Evolutionary conservation across 2,888 invertebrate genomes (phyloP), one percentile per base, ranked within the genome.

Genomic region (Yponomeuta malinellus): DNA sequence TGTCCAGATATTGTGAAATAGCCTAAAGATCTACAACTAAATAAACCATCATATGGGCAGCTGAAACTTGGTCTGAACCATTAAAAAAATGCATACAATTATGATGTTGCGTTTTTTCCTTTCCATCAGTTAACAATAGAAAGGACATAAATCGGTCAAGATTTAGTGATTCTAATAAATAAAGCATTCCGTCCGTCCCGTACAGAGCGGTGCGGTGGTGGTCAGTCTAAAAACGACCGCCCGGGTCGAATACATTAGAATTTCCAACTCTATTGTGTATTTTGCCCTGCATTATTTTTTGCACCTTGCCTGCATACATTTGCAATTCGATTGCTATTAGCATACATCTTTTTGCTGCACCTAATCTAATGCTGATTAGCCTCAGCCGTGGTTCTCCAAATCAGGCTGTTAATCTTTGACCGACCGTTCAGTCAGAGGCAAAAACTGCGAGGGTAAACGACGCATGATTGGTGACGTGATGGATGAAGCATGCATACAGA

Each of bases 111-210:
- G 72, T 74, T 86, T 86, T 87, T 87, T 87, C 79, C 76, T 69
- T 71, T 69, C 74, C 73, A 75, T 80, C 83, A 83, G 52, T 81
- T 83, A 82, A 84, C 82, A 86, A 86, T 86, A 85, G 83, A 79
- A 76, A 74, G 75, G 78, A 80, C 79, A 84, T 86, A 89, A 89
- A 88, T 87, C 85, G 85, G 81, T 78, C 75, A 77, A 81, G 79
- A 87, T 88, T 88, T 89, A 86, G 85, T 81, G 86, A 84, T 86
- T 86, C 90, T 90, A 90, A 91, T 92, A 92, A 90, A 92, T 91
- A 92, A 92, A 90, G 91, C 90, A 91, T 85, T 79, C 82, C 81
- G 82, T 86, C 84, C 81, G 86, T 79, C 82, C 43, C 81, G 81
- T 87, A 84, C 81, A 82, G 81, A 82, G 79, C 77, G 79, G 79